Percentiles rank a stretch among this genome's conserved stretches.
phyloP scores from a whole-genome alignment of 2,113 vertebrate species.

The Ornithorhynchus anatinus region DNA sequence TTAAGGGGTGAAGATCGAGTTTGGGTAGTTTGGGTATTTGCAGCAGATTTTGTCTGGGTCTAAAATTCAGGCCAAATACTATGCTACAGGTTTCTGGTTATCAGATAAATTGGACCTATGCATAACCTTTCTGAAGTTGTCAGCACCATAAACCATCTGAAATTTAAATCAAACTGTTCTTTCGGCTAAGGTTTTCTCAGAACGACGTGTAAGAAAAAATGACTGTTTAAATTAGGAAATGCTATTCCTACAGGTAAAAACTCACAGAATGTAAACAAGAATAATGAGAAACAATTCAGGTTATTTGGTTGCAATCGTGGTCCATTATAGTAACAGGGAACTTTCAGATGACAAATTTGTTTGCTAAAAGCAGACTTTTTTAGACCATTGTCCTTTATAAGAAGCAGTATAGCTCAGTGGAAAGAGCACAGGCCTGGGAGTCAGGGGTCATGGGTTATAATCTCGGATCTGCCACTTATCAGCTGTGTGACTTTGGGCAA shows the following conservation, averaged over 20 bases:
- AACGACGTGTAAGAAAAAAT: background rate
- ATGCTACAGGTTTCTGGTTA: too few relatives aligned
- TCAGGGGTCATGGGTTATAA: too few relatives aligned
- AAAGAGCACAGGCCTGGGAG: too few relatives aligned
- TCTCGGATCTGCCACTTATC: too few relatives aligned
- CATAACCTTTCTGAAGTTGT: background rate
- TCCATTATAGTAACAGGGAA: slow-evolving; percentile 13
- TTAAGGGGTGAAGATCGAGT: too few relatives aligned
- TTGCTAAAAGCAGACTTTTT: slow-evolving; percentile 30
- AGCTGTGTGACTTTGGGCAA: too few relatives aligned
- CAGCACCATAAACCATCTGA: background rate
- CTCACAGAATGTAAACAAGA: slow-evolving; percentile 13
- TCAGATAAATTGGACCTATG: too few relatives aligned
- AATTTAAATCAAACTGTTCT: background rate
- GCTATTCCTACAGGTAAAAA: background rate
- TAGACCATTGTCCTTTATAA: slow-evolving; percentile 30
- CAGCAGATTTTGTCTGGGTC: too few relatives aligned
- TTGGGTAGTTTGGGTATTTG: too few relatives aligned
- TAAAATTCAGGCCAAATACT: too few relatives aligned
- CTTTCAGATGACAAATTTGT: slow-evolving; percentile 22
- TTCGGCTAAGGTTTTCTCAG: background rate
- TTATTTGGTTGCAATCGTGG: slow-evolving; percentile 19
- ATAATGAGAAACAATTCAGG: background rate
- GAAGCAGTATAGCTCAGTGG: too few relatives aligned
- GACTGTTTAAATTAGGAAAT: slow-evolving; percentile 14